Percentiles rank a stretch among this genome's conserved stretches.
Evolutionary conservation across 2,113 vertebrate species (phyloP).

Genomic region (Chionomys nivalis): DNA sequence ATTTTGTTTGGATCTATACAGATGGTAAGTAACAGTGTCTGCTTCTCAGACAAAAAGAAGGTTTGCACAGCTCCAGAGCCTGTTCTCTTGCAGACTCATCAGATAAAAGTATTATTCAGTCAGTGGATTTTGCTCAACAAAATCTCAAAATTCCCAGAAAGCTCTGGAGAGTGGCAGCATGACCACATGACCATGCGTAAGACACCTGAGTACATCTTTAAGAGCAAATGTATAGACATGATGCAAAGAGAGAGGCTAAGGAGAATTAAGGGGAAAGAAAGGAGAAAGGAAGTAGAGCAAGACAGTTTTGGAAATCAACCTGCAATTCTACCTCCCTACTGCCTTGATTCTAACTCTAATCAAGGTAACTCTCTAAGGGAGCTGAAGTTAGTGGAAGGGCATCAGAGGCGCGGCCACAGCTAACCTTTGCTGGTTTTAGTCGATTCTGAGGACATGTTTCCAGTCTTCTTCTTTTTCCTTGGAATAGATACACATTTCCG

Average conservation of each 20-base stretch:
- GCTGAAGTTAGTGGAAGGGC: neutral
- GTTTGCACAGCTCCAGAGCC: neutral
- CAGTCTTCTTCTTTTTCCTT: slow-evolving; percentile 93
- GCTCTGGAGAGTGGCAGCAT: neutral
- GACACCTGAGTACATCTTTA: neutral
- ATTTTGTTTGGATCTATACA: slow-evolving; percentile 22
- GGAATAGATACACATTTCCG: slow-evolving; percentile 92
- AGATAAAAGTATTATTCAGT: neutral
- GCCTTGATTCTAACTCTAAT: neutral
- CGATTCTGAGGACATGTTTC: slow-evolving; percentile 86
- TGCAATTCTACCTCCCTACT: neutral
- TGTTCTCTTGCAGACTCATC: neutral
- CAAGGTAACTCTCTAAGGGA: neutral
- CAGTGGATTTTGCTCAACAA: slow-evolving; percentile 10
- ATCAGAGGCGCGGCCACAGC: neutral
- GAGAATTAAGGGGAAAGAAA: neutral
- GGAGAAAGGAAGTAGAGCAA: neutral
- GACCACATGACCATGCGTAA: neutral
- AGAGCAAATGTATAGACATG: neutral
- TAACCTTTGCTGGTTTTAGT: slow-evolving; percentile 91
- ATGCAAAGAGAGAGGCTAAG: slow-evolving; percentile 18
- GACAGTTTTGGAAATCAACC: neutral
- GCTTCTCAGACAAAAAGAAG: neutral
- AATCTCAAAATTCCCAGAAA: neutral
- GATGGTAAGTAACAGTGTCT: slow-evolving; percentile 1